Evolutionary conservation across 2,888 invertebrate species (phyloP).

Genomic region (Panorpa germanica): DNA sequence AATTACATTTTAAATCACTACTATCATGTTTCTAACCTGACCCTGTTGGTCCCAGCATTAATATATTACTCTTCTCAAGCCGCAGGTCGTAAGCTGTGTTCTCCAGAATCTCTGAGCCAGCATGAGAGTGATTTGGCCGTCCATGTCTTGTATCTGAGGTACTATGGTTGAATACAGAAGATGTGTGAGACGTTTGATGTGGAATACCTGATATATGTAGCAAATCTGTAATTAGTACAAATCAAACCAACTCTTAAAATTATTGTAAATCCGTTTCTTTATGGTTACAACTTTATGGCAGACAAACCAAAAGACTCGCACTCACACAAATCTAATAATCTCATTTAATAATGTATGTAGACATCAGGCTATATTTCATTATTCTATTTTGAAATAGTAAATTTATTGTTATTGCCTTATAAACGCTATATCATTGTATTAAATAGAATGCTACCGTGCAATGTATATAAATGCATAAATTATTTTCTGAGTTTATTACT

Average conservation of each 20-base stretch:
- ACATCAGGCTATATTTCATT: no score
- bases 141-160: constrained; percentile 18
- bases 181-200: constrained; percentile 34
- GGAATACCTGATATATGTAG: constrained; percentile 70
- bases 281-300: constrained; percentile 11
- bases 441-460: no score
- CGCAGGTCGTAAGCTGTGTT: constrained; percentile 63
- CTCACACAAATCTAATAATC: no score
- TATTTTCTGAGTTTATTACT: no score
- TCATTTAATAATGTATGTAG: no score
- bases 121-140: constrained; percentile 16
- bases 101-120: constrained; percentile 67
- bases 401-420: no score
- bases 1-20: constrained; percentile 12
- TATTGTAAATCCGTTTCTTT: constrained; percentile 13
- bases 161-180: no score
- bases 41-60: constrained; percentile 91
- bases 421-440: no score
- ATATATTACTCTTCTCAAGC: constrained; percentile 90
- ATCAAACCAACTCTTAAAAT: constrained; percentile 1
- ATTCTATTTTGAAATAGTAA: no score
- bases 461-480: no score
- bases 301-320: neutral
- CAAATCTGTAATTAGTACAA: constrained; percentile 39
- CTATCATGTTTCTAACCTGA: constrained; percentile 42